These are phyloP conservation scores for Mactra quadrangularis DNA, from an alignment of 1,140 invertebrate genomes.

Conservation along the genomic window DNA sequence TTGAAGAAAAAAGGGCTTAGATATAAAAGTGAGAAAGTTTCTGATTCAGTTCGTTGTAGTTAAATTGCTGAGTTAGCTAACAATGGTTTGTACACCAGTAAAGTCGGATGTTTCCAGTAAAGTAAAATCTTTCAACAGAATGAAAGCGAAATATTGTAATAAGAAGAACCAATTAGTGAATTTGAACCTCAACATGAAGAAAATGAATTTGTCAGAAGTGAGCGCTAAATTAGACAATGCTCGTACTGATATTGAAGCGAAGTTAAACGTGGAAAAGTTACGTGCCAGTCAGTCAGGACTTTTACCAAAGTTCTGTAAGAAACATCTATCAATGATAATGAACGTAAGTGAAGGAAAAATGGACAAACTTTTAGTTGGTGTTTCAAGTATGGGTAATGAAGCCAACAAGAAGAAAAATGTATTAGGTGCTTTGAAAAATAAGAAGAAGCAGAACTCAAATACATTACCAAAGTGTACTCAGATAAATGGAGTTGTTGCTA, in stretches of 20 bases:
- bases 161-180: no score
- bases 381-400: neutral
- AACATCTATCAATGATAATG: conserved; percentile 95
- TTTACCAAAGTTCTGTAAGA: conserved; percentile 93
- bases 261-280: conserved; percentile 72
- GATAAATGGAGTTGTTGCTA: conserved; percentile 68
- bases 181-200: no score
- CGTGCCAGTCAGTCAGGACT: conserved; percentile 88
- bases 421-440: conserved; percentile 70
- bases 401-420: conserved; percentile 60
- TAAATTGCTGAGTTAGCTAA: no score
- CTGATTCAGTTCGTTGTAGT: no score
- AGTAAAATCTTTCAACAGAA: no score
- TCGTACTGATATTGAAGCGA: conserved; percentile 71
- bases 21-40: no score
- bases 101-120: no score
- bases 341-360: conserved; percentile 86
- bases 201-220: no score
- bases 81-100: no score
- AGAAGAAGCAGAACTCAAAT: conserved; percentile 70
- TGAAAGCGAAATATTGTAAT: no score
- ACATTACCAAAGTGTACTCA: conserved; percentile 72
- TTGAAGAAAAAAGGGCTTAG: no score
- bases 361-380: conserved; percentile 73
- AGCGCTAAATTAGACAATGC: conserved; percentile 60